A percentile compares a stretch with the other conserved stretches of the same genome.
Conservation (phyloP, 1,140 invertebrate species). For the Drosophila prosaltans region DNA sequence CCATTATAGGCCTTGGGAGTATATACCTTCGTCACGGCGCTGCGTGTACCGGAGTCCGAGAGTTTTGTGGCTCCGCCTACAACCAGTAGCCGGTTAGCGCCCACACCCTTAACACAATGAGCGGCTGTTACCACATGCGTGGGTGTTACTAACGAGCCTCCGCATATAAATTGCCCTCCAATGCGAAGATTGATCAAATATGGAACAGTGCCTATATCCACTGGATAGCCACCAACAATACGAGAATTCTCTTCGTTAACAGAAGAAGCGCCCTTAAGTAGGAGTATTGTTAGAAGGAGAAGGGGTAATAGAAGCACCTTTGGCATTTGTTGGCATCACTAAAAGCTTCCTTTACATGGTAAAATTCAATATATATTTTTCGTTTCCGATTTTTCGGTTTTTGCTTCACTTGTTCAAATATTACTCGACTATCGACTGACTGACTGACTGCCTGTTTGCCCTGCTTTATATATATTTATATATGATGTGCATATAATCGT, state of each 20-base stretch:
- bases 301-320: slow-evolving; percentile 18
- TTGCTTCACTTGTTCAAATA: slow-evolving; percentile 60
- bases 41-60: slow-evolving; percentile 47
- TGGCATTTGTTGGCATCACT: slow-evolving; percentile 52
- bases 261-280: slow-evolving; percentile 3
- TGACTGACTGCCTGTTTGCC: slow-evolving; percentile 24
- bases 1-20: slow-evolving; percentile 62
- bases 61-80: slow-evolving; percentile 58
- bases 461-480: slow-evolving; percentile 49
- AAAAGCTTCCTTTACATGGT: slow-evolving; percentile 19
- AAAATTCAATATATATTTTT: slow-evolving; percentile 39
- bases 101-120: slow-evolving; percentile 68
- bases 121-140: slow-evolving; percentile 69
- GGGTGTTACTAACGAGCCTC: slow-evolving; percentile 56
- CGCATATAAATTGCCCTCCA: slow-evolving; percentile 58
- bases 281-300: slow-evolving; percentile 11
- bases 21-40: slow-evolving; percentile 55
- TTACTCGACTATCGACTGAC: slow-evolving; percentile 51
- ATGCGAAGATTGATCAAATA: slow-evolving; percentile 67
- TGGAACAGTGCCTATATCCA: slow-evolving; percentile 63
- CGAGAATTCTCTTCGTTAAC: slow-evolving; percentile 52
- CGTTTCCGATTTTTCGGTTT: slow-evolving; percentile 24
- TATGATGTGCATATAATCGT: slow-evolving; percentile 12
- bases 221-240: slow-evolving; percentile 62
- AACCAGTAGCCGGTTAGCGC: slow-evolving; percentile 45